These are phyloP conservation scores for Conistra vaccinii DNA, from an alignment of 2,888 invertebrate species.

Conservation along the genomic window DNA sequence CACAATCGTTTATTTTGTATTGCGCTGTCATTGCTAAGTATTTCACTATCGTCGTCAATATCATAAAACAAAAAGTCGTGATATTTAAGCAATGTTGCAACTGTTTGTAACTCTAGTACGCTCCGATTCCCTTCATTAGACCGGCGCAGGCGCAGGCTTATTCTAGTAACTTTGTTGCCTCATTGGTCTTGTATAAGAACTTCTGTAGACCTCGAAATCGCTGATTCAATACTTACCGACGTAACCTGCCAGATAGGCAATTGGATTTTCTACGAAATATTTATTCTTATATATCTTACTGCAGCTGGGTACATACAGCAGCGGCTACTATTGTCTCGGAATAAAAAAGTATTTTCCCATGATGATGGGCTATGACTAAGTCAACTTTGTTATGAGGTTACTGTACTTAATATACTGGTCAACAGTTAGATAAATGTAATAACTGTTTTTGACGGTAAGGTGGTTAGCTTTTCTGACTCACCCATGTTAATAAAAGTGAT, in stretches of 20 bases:
- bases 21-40: conserved; percentile 32
- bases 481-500: conserved; percentile 1
- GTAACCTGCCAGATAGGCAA: not conserved
- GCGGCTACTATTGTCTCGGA: not conserved
- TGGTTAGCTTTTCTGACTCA: conserved; percentile 10
- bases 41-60: conserved; percentile 26
- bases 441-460: not conserved
- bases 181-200: conserved; percentile 53
- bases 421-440: not conserved
- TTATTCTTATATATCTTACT: not conserved
- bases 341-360: conserved; percentile 4
- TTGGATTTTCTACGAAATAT: too few relatives aligned
- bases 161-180: conserved; percentile 39
- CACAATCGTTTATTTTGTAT: conserved; percentile 30
- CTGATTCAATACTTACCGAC: not conserved
- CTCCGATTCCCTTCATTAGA: conserved; percentile 62
- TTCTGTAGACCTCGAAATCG: conserved; percentile 1
- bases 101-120: conserved; percentile 46
- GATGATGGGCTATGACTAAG: conserved; percentile 19
- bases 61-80: conserved; percentile 47
- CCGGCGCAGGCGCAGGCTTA: conserved; percentile 40
- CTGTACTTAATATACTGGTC: conserved; percentile 1
- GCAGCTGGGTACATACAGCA: not conserved
- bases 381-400: conserved; percentile 7
- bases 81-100: conserved; percentile 45